Percentiles rank a stretch among this genome's conserved stretches.
phyloP scores from a whole-genome alignment of 2,113 vertebrate genomes.

The Chamaetylas fuelleborni region DNA sequence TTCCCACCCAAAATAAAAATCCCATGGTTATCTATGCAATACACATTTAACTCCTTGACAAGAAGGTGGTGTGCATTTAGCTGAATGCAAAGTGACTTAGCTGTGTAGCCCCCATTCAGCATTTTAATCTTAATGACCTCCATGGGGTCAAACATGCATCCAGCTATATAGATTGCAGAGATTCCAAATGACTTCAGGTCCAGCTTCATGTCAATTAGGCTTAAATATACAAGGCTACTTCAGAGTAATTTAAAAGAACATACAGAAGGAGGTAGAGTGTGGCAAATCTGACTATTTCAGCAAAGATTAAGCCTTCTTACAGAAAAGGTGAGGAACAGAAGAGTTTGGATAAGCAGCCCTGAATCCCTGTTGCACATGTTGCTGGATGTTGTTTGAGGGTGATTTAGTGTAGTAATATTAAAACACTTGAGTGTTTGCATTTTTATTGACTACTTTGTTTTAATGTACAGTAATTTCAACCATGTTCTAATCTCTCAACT shows the following conservation, averaged over 20 bases:
- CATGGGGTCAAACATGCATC: background rate
- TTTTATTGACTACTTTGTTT: constrained; percentile 36
- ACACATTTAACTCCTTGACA: background rate
- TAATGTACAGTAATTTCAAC: constrained; percentile 34
- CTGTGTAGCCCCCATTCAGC: background rate
- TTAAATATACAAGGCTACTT: background rate
- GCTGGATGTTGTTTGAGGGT: background rate
- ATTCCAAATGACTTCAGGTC: background rate
- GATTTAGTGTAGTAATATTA: background rate
- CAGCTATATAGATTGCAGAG: background rate
- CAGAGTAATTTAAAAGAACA: background rate
- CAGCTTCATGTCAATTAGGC: background rate
- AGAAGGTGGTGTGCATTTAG: background rate
- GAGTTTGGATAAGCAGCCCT: background rate
- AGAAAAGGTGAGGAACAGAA: background rate
- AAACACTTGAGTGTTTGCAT: constrained; percentile 7
- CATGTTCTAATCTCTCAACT: background rate
- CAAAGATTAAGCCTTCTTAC: background rate
- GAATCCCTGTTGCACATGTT: background rate
- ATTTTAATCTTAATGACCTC: background rate
- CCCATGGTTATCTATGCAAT: background rate
- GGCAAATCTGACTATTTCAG: background rate
- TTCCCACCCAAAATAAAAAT: background rate
- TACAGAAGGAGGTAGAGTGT: background rate
- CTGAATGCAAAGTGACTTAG: background rate